A percentile compares a stretch with the other conserved stretches of the same genome.
phyloP scores from a whole-genome alignment of 1,140 invertebrate species.

The Trachymyrmex septentrionalis region DNA sequence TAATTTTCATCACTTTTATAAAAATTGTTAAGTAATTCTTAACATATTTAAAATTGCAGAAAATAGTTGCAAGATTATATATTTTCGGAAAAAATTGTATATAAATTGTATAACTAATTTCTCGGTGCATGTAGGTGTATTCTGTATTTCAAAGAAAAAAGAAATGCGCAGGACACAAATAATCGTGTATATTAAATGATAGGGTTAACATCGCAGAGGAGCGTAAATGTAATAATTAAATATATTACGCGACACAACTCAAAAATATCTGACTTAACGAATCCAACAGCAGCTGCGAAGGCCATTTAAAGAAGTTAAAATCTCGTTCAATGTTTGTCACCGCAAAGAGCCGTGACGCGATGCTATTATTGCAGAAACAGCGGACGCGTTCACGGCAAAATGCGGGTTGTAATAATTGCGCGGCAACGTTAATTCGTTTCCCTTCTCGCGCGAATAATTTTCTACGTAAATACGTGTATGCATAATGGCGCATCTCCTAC shows the following conservation, averaged over 20 bases:
- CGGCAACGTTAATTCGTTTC: slow-evolving; percentile 58
- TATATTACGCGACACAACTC: neutral
- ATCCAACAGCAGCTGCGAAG: neutral
- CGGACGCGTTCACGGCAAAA: slow-evolving; percentile 34
- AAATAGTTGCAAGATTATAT: no score
- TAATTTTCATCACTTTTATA: no score
- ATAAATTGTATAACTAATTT: no score
- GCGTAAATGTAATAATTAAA: neutral
- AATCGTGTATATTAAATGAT: neutral
- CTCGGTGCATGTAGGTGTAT: no score
- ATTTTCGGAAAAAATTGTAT: no score
- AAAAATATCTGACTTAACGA: slow-evolving; percentile 16
- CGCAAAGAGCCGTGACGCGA: neutral
- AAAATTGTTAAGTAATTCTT: no score
- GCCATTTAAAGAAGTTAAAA: slow-evolving; percentile 51
- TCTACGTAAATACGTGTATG: slow-evolving; percentile 59
- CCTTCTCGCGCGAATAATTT: slow-evolving; percentile 59
- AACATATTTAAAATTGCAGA: no score
- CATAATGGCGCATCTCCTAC: slow-evolving; percentile 36
- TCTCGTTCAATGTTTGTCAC: slow-evolving; percentile 45
- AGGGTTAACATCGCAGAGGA: neutral
- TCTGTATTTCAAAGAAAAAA: no score
- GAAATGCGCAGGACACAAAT: no score
- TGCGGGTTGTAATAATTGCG: slow-evolving; percentile 53
- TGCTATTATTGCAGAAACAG: slow-evolving; percentile 54